These are phyloP conservation scores for Drosophila jambulina DNA, from an alignment of 1,140 invertebrate genomes.

Conservation along the genomic window DNA sequence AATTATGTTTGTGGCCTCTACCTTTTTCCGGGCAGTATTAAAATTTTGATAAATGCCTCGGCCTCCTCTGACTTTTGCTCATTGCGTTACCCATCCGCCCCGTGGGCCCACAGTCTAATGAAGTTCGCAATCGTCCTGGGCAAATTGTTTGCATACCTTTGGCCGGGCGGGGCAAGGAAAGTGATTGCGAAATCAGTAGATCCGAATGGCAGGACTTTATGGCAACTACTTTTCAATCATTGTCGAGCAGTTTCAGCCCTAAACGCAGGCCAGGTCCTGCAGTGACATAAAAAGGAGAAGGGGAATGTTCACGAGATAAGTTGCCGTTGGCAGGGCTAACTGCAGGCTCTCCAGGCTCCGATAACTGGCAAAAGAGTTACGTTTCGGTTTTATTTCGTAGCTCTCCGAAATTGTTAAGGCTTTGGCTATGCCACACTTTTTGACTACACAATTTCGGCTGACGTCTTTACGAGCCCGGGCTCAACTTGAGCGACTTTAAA, in stretches of 20 bases:
- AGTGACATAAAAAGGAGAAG: conserved; percentile 34
- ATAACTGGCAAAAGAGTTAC: conserved; percentile 31
- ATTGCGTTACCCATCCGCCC: conserved; percentile 51
- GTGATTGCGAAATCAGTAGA: conserved; percentile 36
- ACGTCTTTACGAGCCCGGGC: conserved; percentile 50
- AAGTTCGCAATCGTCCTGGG: conserved; percentile 27
- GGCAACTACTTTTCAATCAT: conserved; percentile 57
- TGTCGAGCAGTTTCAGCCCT: conserved; percentile 14
- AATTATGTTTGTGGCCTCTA: conserved; percentile 51
- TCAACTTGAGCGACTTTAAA: conserved; percentile 70
- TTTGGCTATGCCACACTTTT: conserved; percentile 22
- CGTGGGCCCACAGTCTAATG: conserved; percentile 35
- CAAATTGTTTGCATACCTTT: conserved; percentile 45
- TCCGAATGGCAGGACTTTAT: conserved; percentile 28
- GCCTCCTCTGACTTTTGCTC: conserved; percentile 3
- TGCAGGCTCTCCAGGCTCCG: conserved; percentile 7
- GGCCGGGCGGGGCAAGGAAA: conserved; percentile 16
- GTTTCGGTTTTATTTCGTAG: conserved; percentile 27
- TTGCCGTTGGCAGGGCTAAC: conserved; percentile 9
- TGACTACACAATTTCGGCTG: conserved; percentile 54
- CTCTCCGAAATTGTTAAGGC: neutral
- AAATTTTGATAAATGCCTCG: conserved; percentile 60
- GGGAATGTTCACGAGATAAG: conserved; percentile 2
- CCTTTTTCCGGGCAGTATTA: conserved; percentile 23
- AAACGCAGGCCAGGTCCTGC: conserved; percentile 9